Conservation (phyloP, 2,797 vertebrate genomes). For the Pantherophis alleghaniensis region DNA sequence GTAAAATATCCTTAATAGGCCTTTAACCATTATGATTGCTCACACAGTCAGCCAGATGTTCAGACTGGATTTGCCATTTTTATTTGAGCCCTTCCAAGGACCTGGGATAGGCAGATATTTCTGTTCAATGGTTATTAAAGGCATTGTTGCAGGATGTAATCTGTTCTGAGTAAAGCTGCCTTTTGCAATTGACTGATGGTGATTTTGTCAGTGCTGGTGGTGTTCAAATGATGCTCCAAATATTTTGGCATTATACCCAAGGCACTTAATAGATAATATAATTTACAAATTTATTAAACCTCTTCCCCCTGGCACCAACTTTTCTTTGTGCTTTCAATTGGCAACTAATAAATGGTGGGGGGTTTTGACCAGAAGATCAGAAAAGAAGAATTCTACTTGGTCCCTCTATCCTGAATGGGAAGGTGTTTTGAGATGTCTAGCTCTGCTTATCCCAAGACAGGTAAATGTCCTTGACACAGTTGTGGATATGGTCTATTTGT, state of each 20-base stretch:
- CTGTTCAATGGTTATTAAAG: not conserved
- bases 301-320: not conserved
- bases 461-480: not conserved
- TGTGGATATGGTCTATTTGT: not conserved
- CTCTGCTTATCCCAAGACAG: not conserved
- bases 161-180: not conserved
- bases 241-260: not conserved
- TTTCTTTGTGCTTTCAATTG: not conserved
- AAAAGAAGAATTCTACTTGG: not conserved
- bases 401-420: not conserved
- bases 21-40: not conserved
- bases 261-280: not conserved
- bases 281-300: not conserved
- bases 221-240: not conserved
- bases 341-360: not conserved
- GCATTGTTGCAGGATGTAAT: not conserved
- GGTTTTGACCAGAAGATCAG: not conserved
- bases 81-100: not conserved
- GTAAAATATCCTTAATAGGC: not conserved
- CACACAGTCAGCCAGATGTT: not conserved
- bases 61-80: not conserved
- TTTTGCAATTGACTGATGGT: not conserved
- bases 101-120: not conserved
- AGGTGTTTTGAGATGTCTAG: not conserved
- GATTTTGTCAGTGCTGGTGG: not conserved